phyloP scores from a whole-genome alignment of 2,797 vertebrate species.

The Chiroxiphia lanceolata region DNA sequence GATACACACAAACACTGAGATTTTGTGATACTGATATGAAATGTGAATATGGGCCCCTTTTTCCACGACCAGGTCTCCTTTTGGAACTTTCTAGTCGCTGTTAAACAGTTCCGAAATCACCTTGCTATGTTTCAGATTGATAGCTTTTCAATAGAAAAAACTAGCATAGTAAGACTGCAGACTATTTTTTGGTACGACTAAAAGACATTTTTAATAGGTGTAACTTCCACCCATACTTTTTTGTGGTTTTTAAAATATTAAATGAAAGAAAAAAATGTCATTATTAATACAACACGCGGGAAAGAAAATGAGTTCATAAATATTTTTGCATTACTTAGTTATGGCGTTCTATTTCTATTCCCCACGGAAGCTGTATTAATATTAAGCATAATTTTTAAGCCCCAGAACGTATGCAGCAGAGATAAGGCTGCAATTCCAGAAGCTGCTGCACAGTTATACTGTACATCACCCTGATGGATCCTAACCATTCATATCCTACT shows the following conservation, averaged over 20 bases:
- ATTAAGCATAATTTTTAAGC: neutral
- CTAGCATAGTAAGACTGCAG: neutral
- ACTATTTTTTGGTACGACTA: neutral
- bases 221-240: neutral
- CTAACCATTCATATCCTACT: constrained; percentile 5
- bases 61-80: rapidly evolving
- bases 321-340: constrained; percentile 23
- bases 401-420: neutral
- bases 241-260: constrained; percentile 8
- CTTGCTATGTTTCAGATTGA: neutral
- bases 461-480: constrained; percentile 22
- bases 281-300: neutral
- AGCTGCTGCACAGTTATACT: neutral
- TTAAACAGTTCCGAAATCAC: neutral
- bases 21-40: neutral
- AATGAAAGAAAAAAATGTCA: constrained; percentile 1
- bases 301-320: constrained; percentile 30
- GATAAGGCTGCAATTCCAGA: neutral
- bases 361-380: neutral
- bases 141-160: neutral
- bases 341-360: neutral
- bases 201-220: neutral
- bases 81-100: neutral
- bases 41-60: neutral
- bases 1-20: neutral